Conservation (phyloP, 2,113 vertebrate species). For the Brachyhypopomus gauderio region DNA sequence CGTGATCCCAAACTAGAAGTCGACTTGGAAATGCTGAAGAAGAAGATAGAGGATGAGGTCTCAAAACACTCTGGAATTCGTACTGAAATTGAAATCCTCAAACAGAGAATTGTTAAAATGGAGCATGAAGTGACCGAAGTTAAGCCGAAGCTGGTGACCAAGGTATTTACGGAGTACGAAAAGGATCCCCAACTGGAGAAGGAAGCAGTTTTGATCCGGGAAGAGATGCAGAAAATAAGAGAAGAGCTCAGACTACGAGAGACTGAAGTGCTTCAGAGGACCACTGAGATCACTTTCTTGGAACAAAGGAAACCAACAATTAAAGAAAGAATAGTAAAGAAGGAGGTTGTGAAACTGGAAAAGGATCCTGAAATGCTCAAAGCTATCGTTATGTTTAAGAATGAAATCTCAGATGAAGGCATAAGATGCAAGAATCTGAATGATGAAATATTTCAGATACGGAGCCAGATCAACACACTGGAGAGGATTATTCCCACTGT, state of each 20-base stretch:
- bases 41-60: conserved; percentile 76
- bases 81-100: conserved; percentile 74
- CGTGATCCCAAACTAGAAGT: conserved; percentile 85
- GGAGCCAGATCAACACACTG: conserved; percentile 79
- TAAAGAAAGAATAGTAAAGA: conserved; percentile 85
- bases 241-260: conserved; percentile 69
- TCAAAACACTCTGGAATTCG: conserved; percentile 71
- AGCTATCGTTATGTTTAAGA: conserved; percentile 75
- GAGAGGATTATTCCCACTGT: conserved; percentile 83
- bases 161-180: conserved; percentile 89
- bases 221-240: conserved; percentile 76
- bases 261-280: conserved; percentile 72
- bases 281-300: conserved; percentile 79
- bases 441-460: conserved; percentile 71
- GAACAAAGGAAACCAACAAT: conserved; percentile 80
- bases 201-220: conserved; percentile 76
- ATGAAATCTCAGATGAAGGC: conserved; percentile 76
- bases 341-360: conserved; percentile 89
- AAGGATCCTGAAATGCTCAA: conserved; percentile 89
- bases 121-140: conserved; percentile 72
- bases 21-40: conserved; percentile 69
- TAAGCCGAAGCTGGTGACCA: conserved; percentile 86
- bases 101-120: conserved; percentile 73
- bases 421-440: conserved; percentile 70
- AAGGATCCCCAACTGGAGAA: conserved; percentile 84